These are phyloP conservation scores for Cephalopterus ornatus DNA, from an alignment of 2,113 vertebrate species.

Conservation along the genomic window DNA sequence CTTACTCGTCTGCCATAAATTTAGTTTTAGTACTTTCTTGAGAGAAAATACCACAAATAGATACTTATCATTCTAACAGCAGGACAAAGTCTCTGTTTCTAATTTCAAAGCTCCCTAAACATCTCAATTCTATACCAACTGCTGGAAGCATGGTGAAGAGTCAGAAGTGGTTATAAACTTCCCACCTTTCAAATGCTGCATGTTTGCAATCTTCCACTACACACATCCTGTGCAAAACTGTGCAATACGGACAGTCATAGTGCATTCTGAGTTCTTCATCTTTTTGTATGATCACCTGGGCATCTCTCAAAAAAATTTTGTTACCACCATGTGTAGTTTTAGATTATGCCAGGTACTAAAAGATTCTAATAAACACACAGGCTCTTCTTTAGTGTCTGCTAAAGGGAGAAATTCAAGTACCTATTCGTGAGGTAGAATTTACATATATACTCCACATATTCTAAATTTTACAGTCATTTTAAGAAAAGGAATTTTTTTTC, in stretches of 20 bases:
- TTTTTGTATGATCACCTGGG: background rate
- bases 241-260: background rate
- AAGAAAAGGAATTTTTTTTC: background rate
- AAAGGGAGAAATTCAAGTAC: background rate
- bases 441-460: background rate
- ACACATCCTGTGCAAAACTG: background rate
- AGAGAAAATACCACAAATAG: background rate
- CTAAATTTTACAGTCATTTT: background rate
- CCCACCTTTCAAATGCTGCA: background rate
- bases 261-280: background rate
- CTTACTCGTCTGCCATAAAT: background rate
- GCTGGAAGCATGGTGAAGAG: background rate
- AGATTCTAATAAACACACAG: rapidly evolving
- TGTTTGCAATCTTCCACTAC: background rate
- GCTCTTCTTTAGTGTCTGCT: background rate
- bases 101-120: background rate
- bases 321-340: background rate
- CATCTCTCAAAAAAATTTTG: background rate
- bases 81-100: background rate
- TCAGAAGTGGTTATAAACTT: background rate
- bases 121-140: background rate
- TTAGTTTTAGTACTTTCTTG: background rate
- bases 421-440: background rate
- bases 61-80: background rate
- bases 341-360: background rate